phyloP scores from a whole-genome alignment of 1,140 invertebrate genomes.

The Calliphora vicina region DNA sequence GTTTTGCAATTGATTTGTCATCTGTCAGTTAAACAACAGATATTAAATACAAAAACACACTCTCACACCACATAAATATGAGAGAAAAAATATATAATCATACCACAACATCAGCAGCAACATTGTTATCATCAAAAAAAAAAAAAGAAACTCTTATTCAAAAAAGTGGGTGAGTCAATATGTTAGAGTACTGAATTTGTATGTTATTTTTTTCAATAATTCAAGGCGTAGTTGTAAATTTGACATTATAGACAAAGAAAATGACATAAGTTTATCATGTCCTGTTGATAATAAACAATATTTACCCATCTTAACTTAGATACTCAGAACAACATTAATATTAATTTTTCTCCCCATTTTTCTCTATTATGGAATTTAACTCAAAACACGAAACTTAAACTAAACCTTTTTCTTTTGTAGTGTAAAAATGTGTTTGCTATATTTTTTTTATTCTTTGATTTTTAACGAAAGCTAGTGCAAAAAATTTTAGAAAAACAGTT shows the following conservation, averaged over 20 bases:
- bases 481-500: neutral
- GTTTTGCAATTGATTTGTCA: slow-evolving; percentile 34
- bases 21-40: neutral
- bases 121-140: neutral
- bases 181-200: no score
- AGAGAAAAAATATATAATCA: neutral
- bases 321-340: no score
- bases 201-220: no score
- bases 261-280: slow-evolving; percentile 3
- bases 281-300: neutral
- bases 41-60: neutral
- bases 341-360: neutral
- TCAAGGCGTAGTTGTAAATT: neutral
- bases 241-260: slow-evolving; percentile 11
- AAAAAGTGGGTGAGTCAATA: no score
- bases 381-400: neutral
- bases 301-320: neutral
- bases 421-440: neutral
- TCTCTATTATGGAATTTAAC: neutral
- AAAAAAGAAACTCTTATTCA: neutral
- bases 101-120: neutral
- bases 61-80: neutral
- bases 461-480: neutral
- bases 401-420: neutral
- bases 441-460: neutral